Conservation (phyloP, 2,797 vertebrate species). For the Scyliorhinus canicula region DNA sequence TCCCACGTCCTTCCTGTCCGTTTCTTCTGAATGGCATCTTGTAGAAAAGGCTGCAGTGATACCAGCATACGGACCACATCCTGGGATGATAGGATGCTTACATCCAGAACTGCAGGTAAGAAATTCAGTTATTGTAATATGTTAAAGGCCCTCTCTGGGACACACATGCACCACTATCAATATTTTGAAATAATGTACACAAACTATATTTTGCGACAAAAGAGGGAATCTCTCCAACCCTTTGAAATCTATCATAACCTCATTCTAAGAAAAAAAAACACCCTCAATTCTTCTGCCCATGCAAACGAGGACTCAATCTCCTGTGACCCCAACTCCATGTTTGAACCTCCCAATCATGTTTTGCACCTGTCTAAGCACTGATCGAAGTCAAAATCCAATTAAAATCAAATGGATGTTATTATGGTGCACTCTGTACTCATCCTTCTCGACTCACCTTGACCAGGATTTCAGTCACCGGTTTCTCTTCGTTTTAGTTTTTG, state of each 20-base stretch:
- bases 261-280: neutral
- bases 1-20: conserved; percentile 93
- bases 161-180: neutral
- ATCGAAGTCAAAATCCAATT: neutral
- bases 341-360: neutral
- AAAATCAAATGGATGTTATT: neutral
- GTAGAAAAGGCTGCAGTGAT: conserved; percentile 91
- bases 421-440: neutral
- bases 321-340: neutral
- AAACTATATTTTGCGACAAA: neutral
- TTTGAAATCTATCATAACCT: neutral
- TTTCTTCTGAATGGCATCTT: conserved; percentile 97
- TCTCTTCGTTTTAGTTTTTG: no score
- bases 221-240: neutral
- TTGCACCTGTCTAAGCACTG: neutral
- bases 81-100: conserved; percentile 90
- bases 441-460: neutral
- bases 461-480: no score
- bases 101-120: conserved; percentile 74
- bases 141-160: neutral
- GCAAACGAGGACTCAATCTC: neutral
- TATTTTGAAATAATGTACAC: neutral
- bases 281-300: neutral
- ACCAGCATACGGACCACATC: conserved; percentile 94
- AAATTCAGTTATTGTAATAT: conserved; percentile 22